Evolutionary conservation across 2,797 vertebrate genomes (phyloP), one percentile per base, ranked within the genome.

Genomic region (Intellagama lesueurii): DNA sequence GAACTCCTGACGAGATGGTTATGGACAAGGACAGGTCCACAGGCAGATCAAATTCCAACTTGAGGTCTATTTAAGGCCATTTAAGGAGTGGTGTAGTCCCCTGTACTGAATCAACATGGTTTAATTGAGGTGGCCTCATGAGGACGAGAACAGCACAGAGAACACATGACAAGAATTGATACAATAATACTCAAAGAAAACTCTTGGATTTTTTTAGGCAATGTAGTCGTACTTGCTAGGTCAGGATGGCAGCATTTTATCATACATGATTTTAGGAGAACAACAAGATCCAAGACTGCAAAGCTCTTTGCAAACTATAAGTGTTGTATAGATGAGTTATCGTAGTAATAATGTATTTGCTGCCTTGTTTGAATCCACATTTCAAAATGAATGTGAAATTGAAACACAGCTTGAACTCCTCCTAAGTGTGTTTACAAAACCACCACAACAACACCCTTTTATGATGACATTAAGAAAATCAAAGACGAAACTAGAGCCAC

Each of bases 341-440:
- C 47, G 40, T 77, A 35, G 81, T 68, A 83, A 88, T 77, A 88
- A 77, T 56, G 72, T 83, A 83, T 88, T 89, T 68, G n/a, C 70
- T 68, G 60, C 89, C 78, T 69, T 68, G 70, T 82, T 89, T 81
- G 70, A 89, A 86, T 47, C 77, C 77, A 81, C 47, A 81, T 89
- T 89, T 30, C 24, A 66, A 89, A 86, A 89, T 81, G 80, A n/a
- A 83, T 77, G 60, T 44, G 73, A 22, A 85, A 90, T 2, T 89
- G 56, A 77, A 87, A 35, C 73, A 86, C 85, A 64, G 85, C 14
- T 82, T 49, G 85, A 60, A 2, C 90, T 83, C 72, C 88, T 77
- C 77, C 86, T 83, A 78, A 64, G 32, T 77, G 75, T 78, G 49
- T 32, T 78, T 87, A 70, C 80, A 69, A 83, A 72, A 70, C 8